Conservation (phyloP, 2,113 vertebrate genomes). For the Xerus inauris region DNA sequence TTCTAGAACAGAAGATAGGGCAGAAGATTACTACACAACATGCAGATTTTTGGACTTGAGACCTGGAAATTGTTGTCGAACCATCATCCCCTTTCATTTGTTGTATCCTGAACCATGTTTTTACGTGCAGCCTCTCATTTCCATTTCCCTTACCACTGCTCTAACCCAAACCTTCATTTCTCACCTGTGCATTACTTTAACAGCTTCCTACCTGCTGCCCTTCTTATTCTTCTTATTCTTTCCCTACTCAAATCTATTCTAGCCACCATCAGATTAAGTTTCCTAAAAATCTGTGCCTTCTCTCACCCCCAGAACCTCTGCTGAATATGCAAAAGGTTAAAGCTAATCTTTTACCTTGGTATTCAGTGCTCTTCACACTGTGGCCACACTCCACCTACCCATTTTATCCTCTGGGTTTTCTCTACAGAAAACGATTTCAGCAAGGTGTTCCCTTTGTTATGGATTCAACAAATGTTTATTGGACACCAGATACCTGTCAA, state of each 20-base stretch:
- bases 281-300: conserved; percentile 1
- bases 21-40: not conserved
- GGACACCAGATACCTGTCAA: not conserved
- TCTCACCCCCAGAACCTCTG: not conserved
- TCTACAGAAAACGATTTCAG: not conserved
- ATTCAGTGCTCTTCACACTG: not conserved
- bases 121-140: not conserved
- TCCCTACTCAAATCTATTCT: not conserved
- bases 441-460: not conserved
- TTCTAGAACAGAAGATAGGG: not conserved
- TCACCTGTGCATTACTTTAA: not conserved
- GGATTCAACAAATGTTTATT: conserved; percentile 25
- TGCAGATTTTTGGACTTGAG: not conserved
- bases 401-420: not conserved
- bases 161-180: not conserved
- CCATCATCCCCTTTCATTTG: not conserved
- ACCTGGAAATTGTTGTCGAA: not conserved
- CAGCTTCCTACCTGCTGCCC: not conserved
- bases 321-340: not conserved
- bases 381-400: not conserved
- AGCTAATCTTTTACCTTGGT: not conserved
- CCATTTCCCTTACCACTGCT: not conserved
- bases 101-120: not conserved
- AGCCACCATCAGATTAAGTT: not conserved
- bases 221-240: not conserved